Conservation (phyloP, 1,140 invertebrate genomes). For the Helicorthomorpha holstii region DNA sequence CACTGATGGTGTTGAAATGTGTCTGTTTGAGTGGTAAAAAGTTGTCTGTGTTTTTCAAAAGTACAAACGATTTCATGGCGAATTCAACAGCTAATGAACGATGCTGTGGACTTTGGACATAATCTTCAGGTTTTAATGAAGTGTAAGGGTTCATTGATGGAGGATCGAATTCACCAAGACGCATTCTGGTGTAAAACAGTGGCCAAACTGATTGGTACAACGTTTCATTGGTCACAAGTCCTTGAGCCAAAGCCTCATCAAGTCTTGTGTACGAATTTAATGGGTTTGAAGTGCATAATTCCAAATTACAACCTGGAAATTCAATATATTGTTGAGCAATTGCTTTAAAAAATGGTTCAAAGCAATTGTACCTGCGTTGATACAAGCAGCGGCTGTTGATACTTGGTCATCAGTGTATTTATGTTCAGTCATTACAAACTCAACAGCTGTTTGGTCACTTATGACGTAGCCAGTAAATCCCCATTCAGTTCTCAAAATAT, state of each 20-base stretch:
- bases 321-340: neutral
- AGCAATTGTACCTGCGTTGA: neutral
- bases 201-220: constrained; percentile 17
- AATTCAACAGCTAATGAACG: constrained; percentile 14
- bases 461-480: constrained; percentile 11
- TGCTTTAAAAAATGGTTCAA: neutral
- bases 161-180: constrained; percentile 23
- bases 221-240: constrained; percentile 6
- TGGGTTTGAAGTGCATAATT: constrained; percentile 1
- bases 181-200: constrained; percentile 24
- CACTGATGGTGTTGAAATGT: constrained; percentile 3
- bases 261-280: neutral
- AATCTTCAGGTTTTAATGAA: constrained; percentile 9
- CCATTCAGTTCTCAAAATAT: constrained; percentile 10
- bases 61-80: constrained; percentile 19
- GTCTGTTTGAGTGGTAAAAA: constrained; percentile 12
- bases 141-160: constrained; percentile 19
- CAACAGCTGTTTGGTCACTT: constrained; percentile 6
- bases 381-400: neutral
- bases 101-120: constrained; percentile 19
- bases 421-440: neutral
- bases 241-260: constrained; percentile 8
- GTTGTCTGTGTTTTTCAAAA: constrained; percentile 19
- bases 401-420: neutral
- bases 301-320: constrained; percentile 9